A percentile compares a stretch with the other conserved stretches of the same genome.
Conservation (phyloP, 2,888 invertebrate genomes). For the Ryuthela nishihirai region DNA sequence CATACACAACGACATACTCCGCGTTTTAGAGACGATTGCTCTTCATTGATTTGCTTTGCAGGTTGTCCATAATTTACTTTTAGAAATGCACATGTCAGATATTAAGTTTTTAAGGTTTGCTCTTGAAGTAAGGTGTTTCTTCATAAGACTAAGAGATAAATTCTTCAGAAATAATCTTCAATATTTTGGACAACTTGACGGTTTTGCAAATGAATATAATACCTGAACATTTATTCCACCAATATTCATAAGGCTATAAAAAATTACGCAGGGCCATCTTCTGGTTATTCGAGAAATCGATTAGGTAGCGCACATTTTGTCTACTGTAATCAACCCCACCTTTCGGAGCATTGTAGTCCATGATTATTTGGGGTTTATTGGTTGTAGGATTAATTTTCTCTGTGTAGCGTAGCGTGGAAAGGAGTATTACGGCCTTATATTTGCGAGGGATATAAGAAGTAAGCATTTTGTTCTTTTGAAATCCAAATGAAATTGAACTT, state of each 20-base stretch:
- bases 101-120: no score
- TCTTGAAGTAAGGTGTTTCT: background rate
- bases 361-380: background rate
- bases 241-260: background rate
- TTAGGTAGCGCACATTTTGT: background rate
- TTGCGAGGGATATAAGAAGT: no score
- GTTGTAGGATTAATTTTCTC: background rate
- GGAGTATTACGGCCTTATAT: no score
- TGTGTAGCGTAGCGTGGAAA: background rate
- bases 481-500: background rate
- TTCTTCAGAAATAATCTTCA: background rate
- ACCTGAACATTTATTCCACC: background rate
- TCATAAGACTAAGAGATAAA: background rate
- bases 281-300: background rate
- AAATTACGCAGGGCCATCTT: background rate
- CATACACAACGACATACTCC: no score
- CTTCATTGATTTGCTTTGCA: no score
- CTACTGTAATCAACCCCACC: background rate
- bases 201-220: no score
- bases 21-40: no score
- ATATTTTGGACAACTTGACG: background rate
- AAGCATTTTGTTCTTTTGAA: no score
- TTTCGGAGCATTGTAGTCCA: background rate
- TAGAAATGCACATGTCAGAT: no score
- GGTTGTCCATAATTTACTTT: no score